These are phyloP conservation scores for Apocheima hispidaria DNA, from an alignment of 2,888 invertebrate species.

Conservation along the genomic window DNA sequence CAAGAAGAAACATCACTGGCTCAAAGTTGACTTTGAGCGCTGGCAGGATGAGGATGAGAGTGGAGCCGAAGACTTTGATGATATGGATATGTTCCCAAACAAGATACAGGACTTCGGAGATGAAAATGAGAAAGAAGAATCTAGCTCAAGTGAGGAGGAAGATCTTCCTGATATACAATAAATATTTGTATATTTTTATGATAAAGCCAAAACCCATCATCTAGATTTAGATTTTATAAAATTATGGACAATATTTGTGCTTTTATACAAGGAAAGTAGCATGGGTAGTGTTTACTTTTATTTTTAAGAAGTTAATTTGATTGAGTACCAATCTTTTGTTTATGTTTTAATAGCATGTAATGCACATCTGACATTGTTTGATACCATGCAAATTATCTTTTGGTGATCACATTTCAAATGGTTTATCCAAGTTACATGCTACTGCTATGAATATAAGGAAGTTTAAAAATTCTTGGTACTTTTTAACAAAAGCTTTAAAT, in stretches of 20 bases:
- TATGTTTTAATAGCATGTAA: background rate
- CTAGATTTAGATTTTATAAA: slow-evolving; percentile 49
- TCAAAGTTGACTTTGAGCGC: slow-evolving; percentile 98
- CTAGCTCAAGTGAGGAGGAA: slow-evolving; percentile 91
- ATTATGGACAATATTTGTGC: slow-evolving; percentile 59
- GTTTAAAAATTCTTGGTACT: slow-evolving; percentile 17
- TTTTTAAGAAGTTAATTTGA: slow-evolving; percentile 22
- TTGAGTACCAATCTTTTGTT: slow-evolving; percentile 8
- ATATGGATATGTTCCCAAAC: slow-evolving; percentile 71
- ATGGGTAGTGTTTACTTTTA: slow-evolving; percentile 32
- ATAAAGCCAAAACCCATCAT: slow-evolving; percentile 53
- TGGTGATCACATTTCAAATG: too few relatives aligned
- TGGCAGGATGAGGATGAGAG: slow-evolving; percentile 99
- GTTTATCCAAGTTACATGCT: background rate
- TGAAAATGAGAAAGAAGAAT: slow-evolving; percentile 83
- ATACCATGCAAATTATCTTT: too few relatives aligned
- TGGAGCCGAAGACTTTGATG: slow-evolving; percentile 90
- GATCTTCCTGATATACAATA: slow-evolving; percentile 89
- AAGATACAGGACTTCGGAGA: slow-evolving; percentile 68
- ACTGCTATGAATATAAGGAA: background rate
- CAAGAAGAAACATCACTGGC: slow-evolving; percentile 96
- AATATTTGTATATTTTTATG: slow-evolving; percentile 39
- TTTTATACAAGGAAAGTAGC: slow-evolving; percentile 57
- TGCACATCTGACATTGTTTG: background rate
- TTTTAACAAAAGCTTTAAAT: slow-evolving; percentile 20